Evolutionary conservation across 2,113 vertebrate genomes (phyloP).

Genomic region (Nematolebias whitei): DNA sequence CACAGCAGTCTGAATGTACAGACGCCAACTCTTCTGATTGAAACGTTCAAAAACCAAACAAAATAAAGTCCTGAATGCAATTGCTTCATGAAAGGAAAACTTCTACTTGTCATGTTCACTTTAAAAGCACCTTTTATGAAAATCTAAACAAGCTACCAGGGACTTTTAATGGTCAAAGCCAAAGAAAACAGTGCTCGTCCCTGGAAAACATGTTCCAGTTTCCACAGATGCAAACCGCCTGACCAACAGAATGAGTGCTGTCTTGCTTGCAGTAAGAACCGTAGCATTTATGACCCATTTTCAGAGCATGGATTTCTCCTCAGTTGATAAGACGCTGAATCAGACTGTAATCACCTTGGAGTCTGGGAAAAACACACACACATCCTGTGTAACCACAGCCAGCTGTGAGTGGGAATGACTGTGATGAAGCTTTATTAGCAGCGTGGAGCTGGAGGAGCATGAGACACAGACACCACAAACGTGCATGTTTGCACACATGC

Average conservation of each 20-base stretch:
- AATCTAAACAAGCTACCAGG: slow-evolving; percentile 38
- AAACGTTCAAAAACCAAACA: slow-evolving; percentile 14
- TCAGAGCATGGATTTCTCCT: slow-evolving; percentile 42
- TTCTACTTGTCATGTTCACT: slow-evolving; percentile 22
- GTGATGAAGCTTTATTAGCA: slow-evolving; percentile 44
- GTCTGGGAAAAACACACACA: slow-evolving; percentile 19
- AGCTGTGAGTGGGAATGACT: slow-evolving; percentile 58
- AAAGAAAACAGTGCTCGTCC: slow-evolving; percentile 33
- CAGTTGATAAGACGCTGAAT: slow-evolving; percentile 59
- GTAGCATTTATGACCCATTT: slow-evolving; percentile 62
- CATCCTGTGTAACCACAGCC: slow-evolving; percentile 48
- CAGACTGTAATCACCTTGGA: slow-evolving; percentile 56
- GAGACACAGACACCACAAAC: slow-evolving; percentile 38
- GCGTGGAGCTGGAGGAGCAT: slow-evolving; percentile 21
- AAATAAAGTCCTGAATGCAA: not conserved
- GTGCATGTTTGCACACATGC: slow-evolving; percentile 13
- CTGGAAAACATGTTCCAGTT: slow-evolving; percentile 35
- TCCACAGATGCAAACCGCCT: slow-evolving; percentile 43
- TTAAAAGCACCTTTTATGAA: slow-evolving; percentile 38
- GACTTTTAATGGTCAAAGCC: slow-evolving; percentile 39
- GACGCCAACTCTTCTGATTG: slow-evolving; percentile 26
- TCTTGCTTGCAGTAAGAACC: slow-evolving; percentile 15
- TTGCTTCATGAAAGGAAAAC: not conserved
- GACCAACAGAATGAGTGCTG: slow-evolving; percentile 17
- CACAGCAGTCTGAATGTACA: slow-evolving; percentile 30